Percentiles rank a stretch among this genome's conserved stretches.
These are phyloP conservation scores for Euborellia annulipes DNA, from an alignment of 1,140 invertebrate genomes.

Conservation along the genomic window DNA sequence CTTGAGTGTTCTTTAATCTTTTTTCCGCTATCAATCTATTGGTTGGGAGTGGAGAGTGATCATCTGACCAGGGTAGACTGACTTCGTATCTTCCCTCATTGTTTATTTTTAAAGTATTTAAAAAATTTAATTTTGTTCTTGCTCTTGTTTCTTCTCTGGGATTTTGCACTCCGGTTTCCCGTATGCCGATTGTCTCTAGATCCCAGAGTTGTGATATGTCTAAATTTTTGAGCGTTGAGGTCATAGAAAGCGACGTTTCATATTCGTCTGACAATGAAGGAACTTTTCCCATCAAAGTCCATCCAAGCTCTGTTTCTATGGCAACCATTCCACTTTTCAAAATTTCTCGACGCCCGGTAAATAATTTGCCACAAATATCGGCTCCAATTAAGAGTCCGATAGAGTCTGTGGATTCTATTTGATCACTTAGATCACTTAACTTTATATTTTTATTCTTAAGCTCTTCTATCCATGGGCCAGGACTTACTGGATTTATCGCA, in stretches of 20 bases:
- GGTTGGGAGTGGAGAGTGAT: too few species aligned
- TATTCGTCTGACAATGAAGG: slow-evolving; percentile 11
- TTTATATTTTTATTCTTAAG: not conserved
- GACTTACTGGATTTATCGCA: not conserved
- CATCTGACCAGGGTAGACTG: too few species aligned
- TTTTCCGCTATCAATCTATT: too few species aligned
- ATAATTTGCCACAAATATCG: slow-evolving; percentile 20
- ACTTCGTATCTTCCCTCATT: too few species aligned
- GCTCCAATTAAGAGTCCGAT: slow-evolving; percentile 19
- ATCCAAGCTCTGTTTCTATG: slow-evolving; percentile 22
- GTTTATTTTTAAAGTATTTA: too few species aligned
- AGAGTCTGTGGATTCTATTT: not conserved
- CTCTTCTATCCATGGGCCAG: not conserved
- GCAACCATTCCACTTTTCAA: slow-evolving; percentile 19
- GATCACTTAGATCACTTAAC: not conserved
- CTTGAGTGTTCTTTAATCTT: too few species aligned
- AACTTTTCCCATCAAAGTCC: slow-evolving; percentile 21
- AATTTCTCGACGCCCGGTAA: slow-evolving; percentile 16
- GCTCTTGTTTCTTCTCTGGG: too few species aligned
- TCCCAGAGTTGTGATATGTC: slow-evolving; percentile 22
- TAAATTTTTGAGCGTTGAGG: slow-evolving; percentile 10
- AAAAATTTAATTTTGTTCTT: too few species aligned
- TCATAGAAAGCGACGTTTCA: slow-evolving; percentile 11
- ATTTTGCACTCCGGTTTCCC: too few species aligned
- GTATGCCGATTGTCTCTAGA: too few species aligned